Conservation (phyloP, 2,797 vertebrate genomes). For the Iguana delicatissima region DNA sequence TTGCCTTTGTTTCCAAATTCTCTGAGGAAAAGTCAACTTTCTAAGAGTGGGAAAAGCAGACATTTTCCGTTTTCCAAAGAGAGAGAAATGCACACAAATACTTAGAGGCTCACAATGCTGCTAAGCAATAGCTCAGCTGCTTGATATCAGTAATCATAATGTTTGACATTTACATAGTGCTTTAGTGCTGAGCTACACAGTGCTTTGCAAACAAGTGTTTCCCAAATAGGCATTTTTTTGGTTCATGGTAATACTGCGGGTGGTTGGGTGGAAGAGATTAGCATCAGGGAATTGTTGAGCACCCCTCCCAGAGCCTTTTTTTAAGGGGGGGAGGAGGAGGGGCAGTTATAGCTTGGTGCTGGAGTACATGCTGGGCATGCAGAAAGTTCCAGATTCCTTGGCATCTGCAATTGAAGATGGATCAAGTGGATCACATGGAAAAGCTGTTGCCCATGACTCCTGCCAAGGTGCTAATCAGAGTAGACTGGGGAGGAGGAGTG, state of each 20-base stretch:
- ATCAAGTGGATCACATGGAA: background rate
- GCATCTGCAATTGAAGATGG: background rate
- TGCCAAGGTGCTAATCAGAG: too few relatives aligned
- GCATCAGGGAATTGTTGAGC: background rate
- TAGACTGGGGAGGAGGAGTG: too few relatives aligned
- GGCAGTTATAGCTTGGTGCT: background rate
- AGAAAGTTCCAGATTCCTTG: background rate
- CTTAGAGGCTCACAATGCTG: background rate
- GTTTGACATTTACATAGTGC: background rate
- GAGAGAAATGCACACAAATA: background rate
- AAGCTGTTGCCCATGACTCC: background rate
- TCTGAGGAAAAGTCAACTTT: background rate
- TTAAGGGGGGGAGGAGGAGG: background rate
- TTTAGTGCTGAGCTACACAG: background rate
- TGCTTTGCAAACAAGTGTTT: background rate
- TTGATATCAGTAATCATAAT: background rate
- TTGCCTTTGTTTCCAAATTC: background rate
- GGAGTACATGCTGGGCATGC: background rate
- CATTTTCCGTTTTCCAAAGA: background rate
- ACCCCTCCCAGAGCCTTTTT: background rate
- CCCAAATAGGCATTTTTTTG: background rate
- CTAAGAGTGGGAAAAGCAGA: background rate
- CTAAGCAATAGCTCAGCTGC: background rate
- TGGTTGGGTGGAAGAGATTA: too few relatives aligned
- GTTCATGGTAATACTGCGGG: background rate